Percentiles rank a stretch among this genome's conserved stretches.
Evolutionary conservation across 2,113 vertebrate genomes (phyloP).

Genomic region (Mustelus asterias): DNA sequence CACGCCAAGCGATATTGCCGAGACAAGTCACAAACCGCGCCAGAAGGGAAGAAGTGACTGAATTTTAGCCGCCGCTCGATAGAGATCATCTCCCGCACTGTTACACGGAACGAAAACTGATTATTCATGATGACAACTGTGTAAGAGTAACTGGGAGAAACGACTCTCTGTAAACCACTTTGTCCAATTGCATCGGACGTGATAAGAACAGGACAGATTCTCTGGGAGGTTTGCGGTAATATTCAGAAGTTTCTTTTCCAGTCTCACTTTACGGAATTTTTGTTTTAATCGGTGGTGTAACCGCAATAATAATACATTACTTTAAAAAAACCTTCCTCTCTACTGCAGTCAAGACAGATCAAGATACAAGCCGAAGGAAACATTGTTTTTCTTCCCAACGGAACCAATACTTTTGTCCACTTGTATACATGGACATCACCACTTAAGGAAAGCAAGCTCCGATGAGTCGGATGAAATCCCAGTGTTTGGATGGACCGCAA

Average conservation of each 20-base stretch:
- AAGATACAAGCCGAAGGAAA: not conserved
- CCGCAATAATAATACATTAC: not conserved
- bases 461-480: not conserved
- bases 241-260: not conserved
- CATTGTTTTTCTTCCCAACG: not conserved
- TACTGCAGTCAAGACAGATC: not conserved
- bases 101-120: not conserved
- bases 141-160: not conserved
- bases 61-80: not conserved
- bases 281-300: not conserved
- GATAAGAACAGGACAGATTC: not conserved
- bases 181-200: not conserved
- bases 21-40: not conserved
- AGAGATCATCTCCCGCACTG: not conserved
- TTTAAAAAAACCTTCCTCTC: not conserved
- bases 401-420: not conserved
- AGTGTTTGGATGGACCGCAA: too few relatives aligned
- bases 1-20: not conserved
- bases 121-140: not conserved
- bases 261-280: not conserved
- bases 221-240: not conserved
- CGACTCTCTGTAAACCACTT: not conserved
- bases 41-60: not conserved
- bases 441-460: not conserved
- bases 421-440: not conserved